These are phyloP conservation scores for Lasioglossum baleicum DNA, from an alignment of 1,140 invertebrate species.

Conservation along the genomic window DNA sequence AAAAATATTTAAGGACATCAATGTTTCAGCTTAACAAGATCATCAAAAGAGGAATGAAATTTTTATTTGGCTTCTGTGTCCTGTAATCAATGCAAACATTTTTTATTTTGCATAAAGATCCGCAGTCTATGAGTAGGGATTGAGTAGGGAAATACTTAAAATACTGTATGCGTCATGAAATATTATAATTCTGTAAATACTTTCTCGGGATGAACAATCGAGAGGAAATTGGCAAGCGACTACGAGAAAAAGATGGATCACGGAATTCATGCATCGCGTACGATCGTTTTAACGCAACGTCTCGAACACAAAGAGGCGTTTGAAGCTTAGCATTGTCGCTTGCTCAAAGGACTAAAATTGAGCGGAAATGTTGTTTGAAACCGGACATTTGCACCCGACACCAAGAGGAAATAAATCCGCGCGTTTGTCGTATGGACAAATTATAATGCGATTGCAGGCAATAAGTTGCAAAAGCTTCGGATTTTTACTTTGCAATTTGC, in stretches of 20 bases:
- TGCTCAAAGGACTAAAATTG: slow-evolving; percentile 63
- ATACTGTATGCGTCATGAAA: no score
- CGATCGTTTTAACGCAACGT: neutral
- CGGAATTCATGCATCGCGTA: neutral
- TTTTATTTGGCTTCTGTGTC: no score
- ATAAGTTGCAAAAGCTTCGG: no score
- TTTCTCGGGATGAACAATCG: neutral
- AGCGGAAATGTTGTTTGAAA: slow-evolving; percentile 64
- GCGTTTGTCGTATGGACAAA: neutral
- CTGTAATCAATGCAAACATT: no score
- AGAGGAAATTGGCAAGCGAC: neutral
- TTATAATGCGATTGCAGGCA: neutral
- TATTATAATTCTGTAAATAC: neutral
- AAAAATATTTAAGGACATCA: no score
- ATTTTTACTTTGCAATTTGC: no score
- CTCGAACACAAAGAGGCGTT: neutral
- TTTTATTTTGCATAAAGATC: no score
- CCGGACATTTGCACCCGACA: slow-evolving; percentile 60
- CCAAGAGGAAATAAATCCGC: neutral
- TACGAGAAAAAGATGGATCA: neutral
- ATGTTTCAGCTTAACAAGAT: no score
- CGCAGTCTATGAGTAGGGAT: no score
- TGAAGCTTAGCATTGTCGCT: neutral
- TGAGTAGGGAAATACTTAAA: no score
- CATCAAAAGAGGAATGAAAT: no score